Evolutionary conservation across 2,113 vertebrate genomes (phyloP).

Genomic region (Platichthys flesus): DNA sequence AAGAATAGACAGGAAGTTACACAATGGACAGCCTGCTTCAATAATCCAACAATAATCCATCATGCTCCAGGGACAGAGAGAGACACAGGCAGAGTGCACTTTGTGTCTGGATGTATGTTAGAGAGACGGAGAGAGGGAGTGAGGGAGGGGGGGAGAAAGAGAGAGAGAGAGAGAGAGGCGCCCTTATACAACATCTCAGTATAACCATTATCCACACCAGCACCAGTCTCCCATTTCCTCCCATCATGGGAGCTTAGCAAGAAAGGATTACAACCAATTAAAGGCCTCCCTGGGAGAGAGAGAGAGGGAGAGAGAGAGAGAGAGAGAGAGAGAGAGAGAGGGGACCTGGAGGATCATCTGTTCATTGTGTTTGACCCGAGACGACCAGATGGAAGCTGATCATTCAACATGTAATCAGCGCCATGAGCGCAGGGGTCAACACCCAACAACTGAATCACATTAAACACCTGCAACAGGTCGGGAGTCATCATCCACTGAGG

Average conservation of each 20-base stretch:
- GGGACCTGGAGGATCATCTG: constrained; percentile 40
- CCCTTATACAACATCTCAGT: constrained; percentile 61
- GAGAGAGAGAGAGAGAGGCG: constrained; percentile 2
- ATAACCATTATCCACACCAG: constrained; percentile 57
- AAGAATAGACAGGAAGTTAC: constrained; percentile 44
- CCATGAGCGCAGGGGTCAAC: constrained; percentile 24
- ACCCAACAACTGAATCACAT: not conserved
- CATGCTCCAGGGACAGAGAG: constrained; percentile 36
- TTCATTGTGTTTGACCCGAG: constrained; percentile 54
- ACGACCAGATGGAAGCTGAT: constrained; percentile 34
- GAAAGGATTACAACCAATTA: constrained; percentile 78
- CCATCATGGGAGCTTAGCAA: constrained; percentile 67
- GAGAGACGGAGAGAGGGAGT: not conserved
- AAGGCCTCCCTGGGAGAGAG: constrained; percentile 49
- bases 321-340: no score
- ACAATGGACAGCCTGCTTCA: constrained; percentile 42
- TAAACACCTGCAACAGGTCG: constrained; percentile 18
- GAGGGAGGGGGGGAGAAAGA: constrained; percentile 1
- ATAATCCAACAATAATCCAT: constrained; percentile 60
- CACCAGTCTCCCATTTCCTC: constrained; percentile 54
- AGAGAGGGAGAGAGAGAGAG: not conserved
- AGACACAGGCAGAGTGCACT: constrained; percentile 31
- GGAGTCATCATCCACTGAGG: no score
- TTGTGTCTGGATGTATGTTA: constrained; percentile 42
- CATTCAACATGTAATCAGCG: constrained; percentile 57